Percentiles rank a stretch among this genome's conserved stretches.
Evolutionary conservation across 1,140 invertebrate genomes (phyloP).

Genomic region (Galleria mellonella): DNA sequence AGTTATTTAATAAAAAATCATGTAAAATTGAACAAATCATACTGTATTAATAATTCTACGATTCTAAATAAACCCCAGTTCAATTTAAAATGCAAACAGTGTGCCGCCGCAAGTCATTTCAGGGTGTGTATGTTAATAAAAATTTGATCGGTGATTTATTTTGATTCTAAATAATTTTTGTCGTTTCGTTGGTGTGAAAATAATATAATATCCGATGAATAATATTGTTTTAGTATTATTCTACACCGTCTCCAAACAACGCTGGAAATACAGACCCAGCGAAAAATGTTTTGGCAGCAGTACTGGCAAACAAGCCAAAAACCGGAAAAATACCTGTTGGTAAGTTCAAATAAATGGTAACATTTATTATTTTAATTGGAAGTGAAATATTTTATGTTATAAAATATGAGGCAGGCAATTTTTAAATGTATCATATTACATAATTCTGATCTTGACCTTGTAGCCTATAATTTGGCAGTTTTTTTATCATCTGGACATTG

Average conservation of each 20-base stretch:
- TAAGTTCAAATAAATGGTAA: constrained; percentile 25
- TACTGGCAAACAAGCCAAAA: constrained; percentile 69
- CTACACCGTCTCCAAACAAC: constrained; percentile 32
- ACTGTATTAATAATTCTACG: constrained; percentile 27
- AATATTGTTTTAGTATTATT: constrained; percentile 43
- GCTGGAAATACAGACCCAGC: constrained; percentile 40
- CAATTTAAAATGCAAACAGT: constrained; percentile 48
- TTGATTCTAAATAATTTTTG: not conserved
- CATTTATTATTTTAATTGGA: not conserved
- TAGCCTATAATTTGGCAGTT: not conserved
- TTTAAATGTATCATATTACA: constrained; percentile 9
- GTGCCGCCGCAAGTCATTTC: constrained; percentile 41
- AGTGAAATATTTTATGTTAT: not conserved
- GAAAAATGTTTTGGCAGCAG: constrained; percentile 68
- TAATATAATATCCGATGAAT: constrained; percentile 4
- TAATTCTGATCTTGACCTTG: constrained; percentile 24
- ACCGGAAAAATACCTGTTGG: constrained; percentile 68
- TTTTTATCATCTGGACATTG: constrained; percentile 1
- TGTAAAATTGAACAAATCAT: constrained; percentile 40
- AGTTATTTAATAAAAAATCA: constrained; percentile 53
- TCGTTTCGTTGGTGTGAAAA: not conserved
- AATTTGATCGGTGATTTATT: constrained; percentile 5
- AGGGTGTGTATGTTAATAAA: constrained; percentile 32
- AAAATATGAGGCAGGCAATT: not conserved
- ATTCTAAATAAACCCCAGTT: constrained; percentile 49